phyloP scores from a whole-genome alignment of 2,888 invertebrate species.

The Leucophenga montana region DNA sequence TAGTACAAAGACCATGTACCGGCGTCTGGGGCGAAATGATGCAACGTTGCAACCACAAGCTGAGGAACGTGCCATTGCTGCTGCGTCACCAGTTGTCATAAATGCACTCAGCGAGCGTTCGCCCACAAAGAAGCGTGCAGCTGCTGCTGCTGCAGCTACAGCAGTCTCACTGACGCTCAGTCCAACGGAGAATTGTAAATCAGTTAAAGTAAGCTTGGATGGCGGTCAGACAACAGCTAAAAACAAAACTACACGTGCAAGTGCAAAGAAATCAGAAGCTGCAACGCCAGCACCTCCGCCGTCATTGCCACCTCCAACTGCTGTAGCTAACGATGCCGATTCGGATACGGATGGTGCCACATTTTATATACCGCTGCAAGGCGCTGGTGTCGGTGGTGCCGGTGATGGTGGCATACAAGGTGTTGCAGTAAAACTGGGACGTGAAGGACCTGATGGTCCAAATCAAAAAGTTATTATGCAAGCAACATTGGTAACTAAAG shows the following conservation, averaged over 20 bases:
- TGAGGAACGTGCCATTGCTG: neutral
- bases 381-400: conserved; percentile 67
- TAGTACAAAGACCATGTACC: conserved; percentile 72
- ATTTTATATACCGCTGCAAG: conserved; percentile 79
- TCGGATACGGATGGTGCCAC: conserved; percentile 77
- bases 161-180: conserved; percentile 70
- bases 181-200: conserved; percentile 73
- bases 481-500: conserved; percentile 79
- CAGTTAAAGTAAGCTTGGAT: conserved; percentile 76
- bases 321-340: conserved; percentile 67
- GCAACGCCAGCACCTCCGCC: conserved; percentile 38
- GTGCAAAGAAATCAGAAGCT: conserved; percentile 49
- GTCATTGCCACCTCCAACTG: conserved; percentile 14
- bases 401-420: conserved; percentile 76
- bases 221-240: conserved; percentile 51
- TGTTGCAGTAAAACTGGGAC: conserved; percentile 79
- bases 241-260: conserved; percentile 34
- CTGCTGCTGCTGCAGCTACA: conserved; percentile 61
- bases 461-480: conserved; percentile 78
- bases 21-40: conserved; percentile 73
- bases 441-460: conserved; percentile 78
- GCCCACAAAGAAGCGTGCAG: conserved; percentile 59
- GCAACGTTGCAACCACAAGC: conserved; percentile 58
- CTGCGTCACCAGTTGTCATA: conserved; percentile 35
- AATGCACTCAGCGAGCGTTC: conserved; percentile 55